Evolutionary conservation across 2,797 vertebrate species (phyloP), one percentile per base, ranked within the genome.

Genomic region (Meriones psammophilus): DNA sequence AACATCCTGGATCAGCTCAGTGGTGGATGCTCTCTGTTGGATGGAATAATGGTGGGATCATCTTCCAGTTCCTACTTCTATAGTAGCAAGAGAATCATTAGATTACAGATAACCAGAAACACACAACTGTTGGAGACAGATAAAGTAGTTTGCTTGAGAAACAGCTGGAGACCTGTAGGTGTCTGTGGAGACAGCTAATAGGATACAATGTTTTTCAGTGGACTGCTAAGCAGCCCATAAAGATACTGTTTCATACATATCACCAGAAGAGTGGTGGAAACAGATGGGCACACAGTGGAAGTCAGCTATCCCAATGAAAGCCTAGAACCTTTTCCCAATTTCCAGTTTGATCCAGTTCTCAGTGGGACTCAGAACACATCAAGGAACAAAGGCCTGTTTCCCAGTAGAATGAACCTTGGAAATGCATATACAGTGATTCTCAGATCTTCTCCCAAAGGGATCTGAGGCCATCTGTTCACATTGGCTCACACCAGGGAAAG

Each of bases 271-370:
- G 33, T 66, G 5, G 71, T 42, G 42, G 42, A 76, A 91, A 50
- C 39, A 46, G 26, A 22, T 78, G 80, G 36, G 22, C 26, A 46
- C 22, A 58, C 7, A 46, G 42, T 62, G 58, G 17, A 88, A 6
- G 58, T 36, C 30, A 39, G 42, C 42, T 68, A 3, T 30, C 50
- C 36, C 60, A 76, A 33, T 68, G 54, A 66, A 88, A 90, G 28
- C 66, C 30, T 80, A 80, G 62, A 73, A 42, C 56, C 42, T n/a
- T 42, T 68, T 15, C 54, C 71, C 28, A 74, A 5, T 93, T 88
- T 95, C 56, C 78, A 93, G 46, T 8, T 46, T n/a, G 12, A 83
- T 62, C 28, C 77, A 87, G 74, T 50, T 92, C 56, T 78, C 76
- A 46, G 12, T 9, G 15, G 46, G 81, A 78, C 24, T 39, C 66